Evolutionary conservation across 2,888 invertebrate species (phyloP).

Genomic region (Tipula helvola): DNA sequence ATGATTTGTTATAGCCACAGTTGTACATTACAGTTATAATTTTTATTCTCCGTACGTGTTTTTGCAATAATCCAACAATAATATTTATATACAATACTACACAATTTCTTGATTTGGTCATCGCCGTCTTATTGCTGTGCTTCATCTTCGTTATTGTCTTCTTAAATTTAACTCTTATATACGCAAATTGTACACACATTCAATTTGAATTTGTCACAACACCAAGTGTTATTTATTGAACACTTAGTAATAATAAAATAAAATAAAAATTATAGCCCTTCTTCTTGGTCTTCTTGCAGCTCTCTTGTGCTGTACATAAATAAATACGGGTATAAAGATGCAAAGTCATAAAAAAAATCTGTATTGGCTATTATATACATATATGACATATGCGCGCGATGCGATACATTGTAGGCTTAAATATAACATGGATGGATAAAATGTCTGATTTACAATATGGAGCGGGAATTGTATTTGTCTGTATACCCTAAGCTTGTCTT

Average conservation of each 20-base stretch:
- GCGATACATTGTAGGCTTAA: not conserved
- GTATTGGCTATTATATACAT: not conserved
- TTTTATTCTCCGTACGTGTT: not conserved
- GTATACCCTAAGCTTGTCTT: not conserved
- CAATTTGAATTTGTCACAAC: constrained; percentile 5
- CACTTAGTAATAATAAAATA: not conserved
- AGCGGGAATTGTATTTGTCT: not conserved
- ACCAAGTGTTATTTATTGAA: constrained; percentile 8
- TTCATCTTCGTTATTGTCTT: not conserved
- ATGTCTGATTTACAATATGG: not conserved
- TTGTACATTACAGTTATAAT: no score
- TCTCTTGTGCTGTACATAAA: not conserved
- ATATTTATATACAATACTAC: not conserved
- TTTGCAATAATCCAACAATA: not conserved
- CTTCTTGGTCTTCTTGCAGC: not conserved
- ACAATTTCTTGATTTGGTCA: not conserved
- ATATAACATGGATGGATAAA: not conserved
- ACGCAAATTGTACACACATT: not conserved
- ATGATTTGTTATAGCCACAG: no score
- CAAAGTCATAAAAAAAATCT: not conserved
- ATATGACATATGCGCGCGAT: not conserved
- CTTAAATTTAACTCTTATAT: not conserved
- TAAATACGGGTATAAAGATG: not conserved
- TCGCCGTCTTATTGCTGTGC: not conserved
- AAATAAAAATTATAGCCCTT: not conserved